These are phyloP conservation scores for Spilogale gracilis DNA, from an alignment of 2,113 vertebrate genomes.

Conservation along the genomic window DNA sequence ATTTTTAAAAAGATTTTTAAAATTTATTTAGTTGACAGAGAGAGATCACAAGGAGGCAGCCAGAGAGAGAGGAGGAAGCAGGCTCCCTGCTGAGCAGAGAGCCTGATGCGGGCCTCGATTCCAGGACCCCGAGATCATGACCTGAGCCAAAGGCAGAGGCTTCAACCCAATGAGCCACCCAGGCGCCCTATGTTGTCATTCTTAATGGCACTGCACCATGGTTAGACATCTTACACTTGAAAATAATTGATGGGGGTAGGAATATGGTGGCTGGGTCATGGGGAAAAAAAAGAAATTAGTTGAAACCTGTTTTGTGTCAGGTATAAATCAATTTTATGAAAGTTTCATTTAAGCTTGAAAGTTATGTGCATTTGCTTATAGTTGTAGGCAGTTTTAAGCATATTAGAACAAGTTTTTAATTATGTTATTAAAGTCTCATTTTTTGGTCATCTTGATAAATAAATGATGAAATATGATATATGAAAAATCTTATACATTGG, in stretches of 20 bases:
- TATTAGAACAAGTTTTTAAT: neutral
- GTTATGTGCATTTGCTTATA: neutral
- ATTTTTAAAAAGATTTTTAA: neutral
- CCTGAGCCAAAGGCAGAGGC: no score
- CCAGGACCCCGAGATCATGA: no score
- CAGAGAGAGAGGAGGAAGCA: no score
- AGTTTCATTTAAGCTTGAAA: neutral
- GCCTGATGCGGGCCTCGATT: no score
- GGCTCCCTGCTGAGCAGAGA: no score
- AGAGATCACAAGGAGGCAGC: no score
- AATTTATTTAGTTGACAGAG: no score
- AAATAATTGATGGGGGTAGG: neutral
- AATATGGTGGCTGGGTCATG: no score
- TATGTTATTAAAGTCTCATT: neutral
- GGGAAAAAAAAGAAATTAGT: neutral
- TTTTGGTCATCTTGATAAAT: neutral
- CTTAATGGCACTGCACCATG: neutral
- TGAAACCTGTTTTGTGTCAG: neutral
- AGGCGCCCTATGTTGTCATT: no score
- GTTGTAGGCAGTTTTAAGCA: neutral
- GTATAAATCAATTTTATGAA: neutral
- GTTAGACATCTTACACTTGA: neutral
- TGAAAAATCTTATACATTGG: neutral
- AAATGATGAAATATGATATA: neutral
- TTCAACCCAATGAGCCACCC: no score